These are phyloP conservation scores for Drosophila ambigua DNA, from an alignment of 1,140 invertebrate genomes.

Conservation along the genomic window DNA sequence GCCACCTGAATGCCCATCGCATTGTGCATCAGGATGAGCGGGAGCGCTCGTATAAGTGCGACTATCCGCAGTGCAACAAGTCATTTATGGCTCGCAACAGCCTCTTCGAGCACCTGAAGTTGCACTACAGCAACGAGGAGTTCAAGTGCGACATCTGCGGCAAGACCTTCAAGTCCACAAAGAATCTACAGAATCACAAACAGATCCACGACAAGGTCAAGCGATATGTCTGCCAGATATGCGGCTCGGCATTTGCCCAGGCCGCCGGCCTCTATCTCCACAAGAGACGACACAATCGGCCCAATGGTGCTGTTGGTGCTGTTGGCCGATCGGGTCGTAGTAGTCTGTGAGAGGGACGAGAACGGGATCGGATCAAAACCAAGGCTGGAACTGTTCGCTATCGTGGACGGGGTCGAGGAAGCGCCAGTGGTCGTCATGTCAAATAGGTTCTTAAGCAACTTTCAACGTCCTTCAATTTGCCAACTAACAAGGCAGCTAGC, in stretches of 20 bases:
- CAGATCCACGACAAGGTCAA: slow-evolving; percentile 84
- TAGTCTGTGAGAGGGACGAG: slow-evolving; percentile 58
- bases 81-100: slow-evolving; percentile 84
- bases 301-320: slow-evolving; percentile 58
- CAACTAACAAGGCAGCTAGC: slow-evolving; percentile 26
- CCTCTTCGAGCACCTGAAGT: slow-evolving; percentile 84
- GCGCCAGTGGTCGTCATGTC: slow-evolving; percentile 31
- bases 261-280: slow-evolving; percentile 84
- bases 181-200: slow-evolving; percentile 81
- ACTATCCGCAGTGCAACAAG: slow-evolving; percentile 73
- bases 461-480: too few relatives aligned
- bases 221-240: slow-evolving; percentile 83
- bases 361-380: slow-evolving; percentile 12
- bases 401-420: slow-evolving; percentile 25
- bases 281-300: slow-evolving; percentile 83
- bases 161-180: slow-evolving; percentile 77
- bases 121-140: slow-evolving; percentile 84
- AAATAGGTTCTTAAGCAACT: slow-evolving; percentile 23
- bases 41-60: slow-evolving; percentile 69
- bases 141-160: slow-evolving; percentile 84
- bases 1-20: slow-evolving; percentile 69
- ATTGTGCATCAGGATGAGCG: slow-evolving; percentile 69
- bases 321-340: slow-evolving; percentile 60
- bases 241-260: slow-evolving; percentile 84
- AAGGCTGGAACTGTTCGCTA: slow-evolving; percentile 3